Conservation (phyloP, 1,140 invertebrate species). For the Cotesia vestalis region DNA sequence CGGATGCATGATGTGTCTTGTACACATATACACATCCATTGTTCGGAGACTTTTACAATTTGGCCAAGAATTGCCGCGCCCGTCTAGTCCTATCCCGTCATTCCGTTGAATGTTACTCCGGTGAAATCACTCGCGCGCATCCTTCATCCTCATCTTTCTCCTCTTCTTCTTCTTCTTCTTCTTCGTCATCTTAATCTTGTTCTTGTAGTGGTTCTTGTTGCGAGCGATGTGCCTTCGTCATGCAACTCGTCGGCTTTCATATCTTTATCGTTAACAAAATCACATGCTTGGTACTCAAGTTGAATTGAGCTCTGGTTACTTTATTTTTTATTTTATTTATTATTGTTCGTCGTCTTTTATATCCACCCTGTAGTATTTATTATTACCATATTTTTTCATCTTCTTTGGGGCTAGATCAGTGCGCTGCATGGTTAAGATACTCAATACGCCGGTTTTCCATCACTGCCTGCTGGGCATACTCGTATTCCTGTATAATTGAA, state of each 20-base stretch:
- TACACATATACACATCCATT: slow-evolving; percentile 46
- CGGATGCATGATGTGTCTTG: slow-evolving; percentile 38
- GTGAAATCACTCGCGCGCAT: slow-evolving; percentile 36
- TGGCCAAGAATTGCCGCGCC: slow-evolving; percentile 38
- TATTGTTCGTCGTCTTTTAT: neutral
- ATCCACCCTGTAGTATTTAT: neutral
- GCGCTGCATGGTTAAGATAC: too few relatives aligned
- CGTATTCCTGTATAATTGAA: too few relatives aligned
- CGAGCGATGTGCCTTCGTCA: slow-evolving; percentile 52
- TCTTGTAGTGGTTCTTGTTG: too few relatives aligned
- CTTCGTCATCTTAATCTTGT: too few relatives aligned
- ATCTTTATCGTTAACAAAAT: slow-evolving; percentile 31
- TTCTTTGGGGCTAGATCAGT: too few relatives aligned
- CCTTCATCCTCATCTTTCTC: slow-evolving; percentile 22
- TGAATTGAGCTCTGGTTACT: neutral
- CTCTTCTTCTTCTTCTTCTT: too few relatives aligned
- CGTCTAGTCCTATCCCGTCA: slow-evolving; percentile 60
- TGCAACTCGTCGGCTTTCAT: slow-evolving; percentile 43
- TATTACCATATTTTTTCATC: too few relatives aligned
- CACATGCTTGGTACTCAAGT: slow-evolving; percentile 11
- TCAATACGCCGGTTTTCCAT: too few relatives aligned
- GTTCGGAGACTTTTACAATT: slow-evolving; percentile 60
- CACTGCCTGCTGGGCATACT: too few relatives aligned
- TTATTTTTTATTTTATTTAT: slow-evolving; percentile 3
- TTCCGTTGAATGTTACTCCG: slow-evolving; percentile 34